phyloP scores from a whole-genome alignment of 1,140 invertebrate species.

The Drosophila pallidifrons region DNA sequence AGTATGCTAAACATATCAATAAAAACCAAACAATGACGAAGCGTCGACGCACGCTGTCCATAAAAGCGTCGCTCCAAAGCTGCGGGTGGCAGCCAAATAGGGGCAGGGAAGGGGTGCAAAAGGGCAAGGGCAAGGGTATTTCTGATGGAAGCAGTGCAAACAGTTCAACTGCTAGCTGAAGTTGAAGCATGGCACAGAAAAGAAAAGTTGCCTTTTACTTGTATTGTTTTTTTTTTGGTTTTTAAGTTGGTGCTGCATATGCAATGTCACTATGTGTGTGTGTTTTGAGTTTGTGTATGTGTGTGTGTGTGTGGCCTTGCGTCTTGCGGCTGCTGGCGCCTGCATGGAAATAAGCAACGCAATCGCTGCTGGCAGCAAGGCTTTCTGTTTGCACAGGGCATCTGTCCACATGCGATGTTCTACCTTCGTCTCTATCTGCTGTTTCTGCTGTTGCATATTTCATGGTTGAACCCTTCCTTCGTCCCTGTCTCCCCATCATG shows the following conservation, averaged over 20 bases:
- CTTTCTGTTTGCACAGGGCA: background rate
- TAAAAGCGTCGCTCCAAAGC: background rate
- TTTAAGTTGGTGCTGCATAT: conserved; percentile 17
- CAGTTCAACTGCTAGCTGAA: conserved; percentile 16
- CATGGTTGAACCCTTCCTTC: conserved; percentile 37
- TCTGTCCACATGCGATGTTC: background rate
- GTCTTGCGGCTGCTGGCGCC: conserved; percentile 24
- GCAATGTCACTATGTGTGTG: conserved; percentile 7
- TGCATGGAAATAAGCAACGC: conserved; percentile 42
- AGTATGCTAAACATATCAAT: conserved; percentile 57
- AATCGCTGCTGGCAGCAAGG: background rate
- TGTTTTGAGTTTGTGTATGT: conserved; percentile 17
- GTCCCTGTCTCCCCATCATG: conserved; percentile 13
- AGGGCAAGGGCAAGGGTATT: background rate
- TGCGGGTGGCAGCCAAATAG: background rate
- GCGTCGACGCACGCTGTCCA: background rate
- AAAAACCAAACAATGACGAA: conserved; percentile 47
- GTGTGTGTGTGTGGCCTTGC: background rate
- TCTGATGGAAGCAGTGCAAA: conserved; percentile 12
- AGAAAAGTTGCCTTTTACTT: conserved; percentile 1
- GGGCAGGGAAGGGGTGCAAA: background rate
- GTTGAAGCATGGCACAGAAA: conserved; percentile 1
- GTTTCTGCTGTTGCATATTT: conserved; percentile 66
- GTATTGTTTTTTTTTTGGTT: background rate
- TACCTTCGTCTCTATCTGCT: background rate